Percentiles rank a stretch among this genome's conserved stretches.
These are phyloP conservation scores for Cryptoprocta ferox DNA, from an alignment of 2,797 vertebrate genomes.

Conservation along the genomic window DNA sequence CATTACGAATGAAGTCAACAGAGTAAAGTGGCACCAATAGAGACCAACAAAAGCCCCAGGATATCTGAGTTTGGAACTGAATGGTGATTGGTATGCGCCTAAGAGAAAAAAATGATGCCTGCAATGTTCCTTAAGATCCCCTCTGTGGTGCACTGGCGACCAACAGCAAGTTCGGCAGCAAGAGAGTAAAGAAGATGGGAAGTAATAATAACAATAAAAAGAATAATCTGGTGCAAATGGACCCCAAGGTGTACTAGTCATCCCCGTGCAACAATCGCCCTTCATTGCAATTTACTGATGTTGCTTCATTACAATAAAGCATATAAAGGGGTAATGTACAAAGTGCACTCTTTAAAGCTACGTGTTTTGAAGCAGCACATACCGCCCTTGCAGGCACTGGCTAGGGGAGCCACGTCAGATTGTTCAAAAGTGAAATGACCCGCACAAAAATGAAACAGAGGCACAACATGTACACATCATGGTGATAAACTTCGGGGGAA, in stretches of 20 bases:
- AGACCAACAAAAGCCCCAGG: slow-evolving; percentile 70
- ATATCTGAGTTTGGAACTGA: slow-evolving; percentile 74
- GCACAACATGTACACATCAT: not conserved
- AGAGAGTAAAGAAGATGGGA: slow-evolving; percentile 86
- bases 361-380: slow-evolving; percentile 56
- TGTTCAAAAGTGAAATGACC: slow-evolving; percentile 63
- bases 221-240: slow-evolving; percentile 89
- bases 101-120: slow-evolving; percentile 79
- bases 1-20: slow-evolving; percentile 38
- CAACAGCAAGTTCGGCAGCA: slow-evolving; percentile 84
- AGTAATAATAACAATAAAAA: slow-evolving; percentile 89
- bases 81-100: slow-evolving; percentile 71
- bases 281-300: slow-evolving; percentile 88
- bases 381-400: slow-evolving; percentile 65
- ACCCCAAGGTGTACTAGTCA: slow-evolving; percentile 88
- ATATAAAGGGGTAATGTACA: slow-evolving; percentile 82
- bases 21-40: slow-evolving; percentile 62
- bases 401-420: slow-evolving; percentile 59
- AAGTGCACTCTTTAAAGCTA: slow-evolving; percentile 82
- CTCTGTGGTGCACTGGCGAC: slow-evolving; percentile 77
- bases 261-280: slow-evolving; percentile 88
- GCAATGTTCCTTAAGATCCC: slow-evolving; percentile 81
- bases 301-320: slow-evolving; percentile 87
- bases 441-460: not conserved
- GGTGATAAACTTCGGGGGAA: not conserved